These are phyloP conservation scores for Himalopsyche tibetana DNA, from an alignment of 2,888 invertebrate species.

Conservation along the genomic window DNA sequence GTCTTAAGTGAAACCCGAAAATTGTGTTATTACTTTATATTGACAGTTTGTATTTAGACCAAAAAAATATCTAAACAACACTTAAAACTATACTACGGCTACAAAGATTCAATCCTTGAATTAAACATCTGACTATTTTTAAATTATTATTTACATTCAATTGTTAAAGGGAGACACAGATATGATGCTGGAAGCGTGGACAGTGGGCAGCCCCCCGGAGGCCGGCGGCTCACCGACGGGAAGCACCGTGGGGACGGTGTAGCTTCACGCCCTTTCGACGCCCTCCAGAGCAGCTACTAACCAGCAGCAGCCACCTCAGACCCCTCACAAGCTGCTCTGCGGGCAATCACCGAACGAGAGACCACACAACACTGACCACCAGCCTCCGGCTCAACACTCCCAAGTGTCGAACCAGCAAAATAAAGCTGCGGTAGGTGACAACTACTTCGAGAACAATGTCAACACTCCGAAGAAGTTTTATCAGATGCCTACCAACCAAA, in stretches of 20 bases:
- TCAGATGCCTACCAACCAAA: not conserved
- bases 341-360: conserved; percentile 28
- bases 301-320: conserved; percentile 40
- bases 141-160: not conserved
- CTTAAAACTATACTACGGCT: too few species aligned
- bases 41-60: too few species aligned
- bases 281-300: conserved; percentile 47
- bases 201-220: conserved; percentile 70
- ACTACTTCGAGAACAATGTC: conserved; percentile 41
- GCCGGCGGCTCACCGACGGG: conserved; percentile 68
- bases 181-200: conserved; percentile 79
- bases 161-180: conserved; percentile 80
- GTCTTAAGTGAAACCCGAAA: too few species aligned
- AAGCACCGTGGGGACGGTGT: conserved; percentile 63
- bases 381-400: not conserved
- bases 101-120: not conserved
- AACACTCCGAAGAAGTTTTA: conserved; percentile 43
- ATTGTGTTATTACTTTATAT: too few species aligned
- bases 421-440: conserved; percentile 38
- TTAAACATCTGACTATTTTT: not conserved
- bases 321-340: conserved; percentile 32
- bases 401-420: conserved; percentile 41
- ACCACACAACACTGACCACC: not conserved
- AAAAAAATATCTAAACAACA: too few species aligned
- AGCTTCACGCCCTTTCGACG: conserved; percentile 60